These are phyloP conservation scores for Operophtera brumata DNA, from an alignment of 2,888 invertebrate genomes.

Conservation along the genomic window DNA sequence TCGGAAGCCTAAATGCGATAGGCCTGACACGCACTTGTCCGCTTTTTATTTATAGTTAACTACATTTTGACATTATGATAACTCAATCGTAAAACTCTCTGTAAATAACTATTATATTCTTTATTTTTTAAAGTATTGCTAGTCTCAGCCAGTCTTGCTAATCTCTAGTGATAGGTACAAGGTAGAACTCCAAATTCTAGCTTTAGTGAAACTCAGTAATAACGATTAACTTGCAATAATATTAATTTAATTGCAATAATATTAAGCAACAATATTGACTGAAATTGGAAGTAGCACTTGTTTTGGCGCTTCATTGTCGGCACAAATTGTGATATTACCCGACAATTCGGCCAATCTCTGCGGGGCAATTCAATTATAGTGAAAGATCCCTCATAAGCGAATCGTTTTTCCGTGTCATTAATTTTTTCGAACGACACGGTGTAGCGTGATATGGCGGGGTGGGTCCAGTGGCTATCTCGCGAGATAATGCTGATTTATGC, in stretches of 20 bases:
- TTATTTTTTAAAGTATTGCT: no score
- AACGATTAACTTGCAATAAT: no score
- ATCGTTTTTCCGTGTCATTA: slow-evolving; percentile 81
- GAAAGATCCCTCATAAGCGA: slow-evolving; percentile 81
- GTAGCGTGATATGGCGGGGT: slow-evolving; percentile 74
- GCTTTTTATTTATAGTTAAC: slow-evolving; percentile 2
- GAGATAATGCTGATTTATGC: slow-evolving; percentile 81
- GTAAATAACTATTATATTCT: no score
- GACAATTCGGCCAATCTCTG: slow-evolving; percentile 72
- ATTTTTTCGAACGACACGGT: slow-evolving; percentile 80
- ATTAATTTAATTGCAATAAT: no score
- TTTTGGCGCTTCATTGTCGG: slow-evolving; percentile 49
- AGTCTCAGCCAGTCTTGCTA: no score
- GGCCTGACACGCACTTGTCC: no score
- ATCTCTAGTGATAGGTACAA: no score
- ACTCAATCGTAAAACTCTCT: no score
- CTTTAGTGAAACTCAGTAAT: no score
- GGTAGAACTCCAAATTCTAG: no score
- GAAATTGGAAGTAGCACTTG: slow-evolving; percentile 40
- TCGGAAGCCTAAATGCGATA: no score
- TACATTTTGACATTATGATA: no score
- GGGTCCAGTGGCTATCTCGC: slow-evolving; percentile 77
- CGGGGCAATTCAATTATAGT: slow-evolving; percentile 80
- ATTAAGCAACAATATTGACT: background rate
- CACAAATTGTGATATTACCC: slow-evolving; percentile 50